Conservation (phyloP, 2,113 vertebrate genomes). For the Gracilinanus agilis region DNA sequence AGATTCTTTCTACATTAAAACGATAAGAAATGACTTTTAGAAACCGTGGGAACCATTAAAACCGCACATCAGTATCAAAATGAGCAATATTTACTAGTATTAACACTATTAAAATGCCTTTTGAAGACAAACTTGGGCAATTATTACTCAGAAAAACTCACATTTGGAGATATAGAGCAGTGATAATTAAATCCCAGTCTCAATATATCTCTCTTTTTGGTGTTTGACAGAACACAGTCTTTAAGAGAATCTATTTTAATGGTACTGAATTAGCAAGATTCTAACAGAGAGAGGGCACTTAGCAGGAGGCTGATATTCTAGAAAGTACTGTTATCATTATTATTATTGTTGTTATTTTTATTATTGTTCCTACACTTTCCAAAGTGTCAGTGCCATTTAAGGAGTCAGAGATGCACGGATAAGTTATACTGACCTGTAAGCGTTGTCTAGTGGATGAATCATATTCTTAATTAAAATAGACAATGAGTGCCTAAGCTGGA, state of each 20-base stretch:
- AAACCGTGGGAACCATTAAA: slow-evolving; percentile 88
- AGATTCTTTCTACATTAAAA: slow-evolving; percentile 89
- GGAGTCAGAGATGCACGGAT: slow-evolving; percentile 40
- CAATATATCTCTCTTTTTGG: slow-evolving; percentile 84
- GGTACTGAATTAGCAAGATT: slow-evolving; percentile 86
- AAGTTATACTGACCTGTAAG: slow-evolving; percentile 74
- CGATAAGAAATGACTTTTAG: slow-evolving; percentile 89
- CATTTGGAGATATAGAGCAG: slow-evolving; percentile 85
- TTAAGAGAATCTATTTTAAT: slow-evolving; percentile 88
- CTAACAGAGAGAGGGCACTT: slow-evolving; percentile 82
- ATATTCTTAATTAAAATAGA: slow-evolving; percentile 76
- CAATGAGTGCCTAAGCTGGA: slow-evolving; percentile 62
- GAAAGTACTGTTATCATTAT: slow-evolving; percentile 77
- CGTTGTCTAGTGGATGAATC: slow-evolving; percentile 68
- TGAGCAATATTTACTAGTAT: slow-evolving; percentile 91
- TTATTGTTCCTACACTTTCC: slow-evolving; percentile 71
- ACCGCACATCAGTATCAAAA: slow-evolving; percentile 86
- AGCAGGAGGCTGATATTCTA: slow-evolving; percentile 81
- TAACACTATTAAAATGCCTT: slow-evolving; percentile 88
- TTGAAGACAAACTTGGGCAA: slow-evolving; percentile 89
- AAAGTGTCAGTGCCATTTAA: slow-evolving; percentile 67
- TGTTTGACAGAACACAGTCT: slow-evolving; percentile 86
- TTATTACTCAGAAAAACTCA: slow-evolving; percentile 86
- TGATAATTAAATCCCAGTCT: slow-evolving; percentile 87
- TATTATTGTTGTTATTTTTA: slow-evolving; percentile 78